phyloP scores from a whole-genome alignment of 2,113 vertebrate genomes.

The Ochotona curzoniae region DNA sequence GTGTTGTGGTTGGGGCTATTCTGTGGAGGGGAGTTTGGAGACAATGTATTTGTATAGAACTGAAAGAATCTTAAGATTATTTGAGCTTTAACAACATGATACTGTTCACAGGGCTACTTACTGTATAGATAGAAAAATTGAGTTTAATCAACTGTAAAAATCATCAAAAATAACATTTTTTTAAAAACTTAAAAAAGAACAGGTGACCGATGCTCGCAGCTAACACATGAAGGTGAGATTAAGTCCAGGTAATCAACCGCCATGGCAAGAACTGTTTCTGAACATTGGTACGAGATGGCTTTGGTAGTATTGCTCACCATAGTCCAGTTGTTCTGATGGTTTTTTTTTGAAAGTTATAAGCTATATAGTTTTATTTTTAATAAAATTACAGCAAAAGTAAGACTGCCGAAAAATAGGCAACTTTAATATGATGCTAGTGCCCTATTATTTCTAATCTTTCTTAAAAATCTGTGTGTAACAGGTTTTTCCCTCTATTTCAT shows the following conservation, averaged over 20 bases:
- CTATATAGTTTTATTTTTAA: not conserved
- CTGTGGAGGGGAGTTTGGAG: no score
- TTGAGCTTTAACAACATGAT: not conserved
- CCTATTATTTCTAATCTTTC: constrained; percentile 28
- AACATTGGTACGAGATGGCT: not conserved
- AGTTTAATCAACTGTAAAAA: not conserved
- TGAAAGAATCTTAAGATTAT: not conserved
- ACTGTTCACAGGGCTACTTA: not conserved
- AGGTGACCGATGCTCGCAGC: not conserved
- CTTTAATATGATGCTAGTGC: not conserved
- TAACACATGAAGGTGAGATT: not conserved
- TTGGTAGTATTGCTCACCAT: constrained; percentile 9
- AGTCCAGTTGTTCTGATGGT: constrained; percentile 24
- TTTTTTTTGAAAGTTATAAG: constrained; percentile 39
- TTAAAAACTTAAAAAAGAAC: not conserved
- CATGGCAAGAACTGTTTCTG: not conserved
- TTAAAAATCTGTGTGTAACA: constrained; percentile 39
- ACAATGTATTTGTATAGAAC: no score
- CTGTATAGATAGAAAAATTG: constrained; percentile 37
- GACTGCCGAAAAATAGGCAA: not conserved
- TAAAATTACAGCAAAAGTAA: constrained; percentile 1
- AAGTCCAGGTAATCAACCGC: not conserved
- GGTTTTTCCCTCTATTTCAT: constrained; percentile 61
- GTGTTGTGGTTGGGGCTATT: no score
- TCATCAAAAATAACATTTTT: no score